Evolutionary conservation across 1,140 invertebrate species (phyloP), one percentile per base, ranked within the genome.

Genomic region (Drosophila lacteicornis): DNA sequence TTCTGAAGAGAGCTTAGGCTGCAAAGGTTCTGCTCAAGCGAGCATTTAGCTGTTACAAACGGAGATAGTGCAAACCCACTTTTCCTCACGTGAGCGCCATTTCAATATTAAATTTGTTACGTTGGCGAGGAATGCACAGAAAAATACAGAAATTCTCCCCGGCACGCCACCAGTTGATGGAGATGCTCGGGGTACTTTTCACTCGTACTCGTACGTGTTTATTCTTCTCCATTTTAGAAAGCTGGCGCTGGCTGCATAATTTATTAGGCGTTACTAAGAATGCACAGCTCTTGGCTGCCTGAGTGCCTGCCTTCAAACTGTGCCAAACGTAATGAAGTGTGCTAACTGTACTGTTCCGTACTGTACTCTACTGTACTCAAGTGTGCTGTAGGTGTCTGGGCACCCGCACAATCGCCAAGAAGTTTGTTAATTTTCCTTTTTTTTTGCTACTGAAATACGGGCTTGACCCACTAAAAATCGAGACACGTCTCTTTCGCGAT

Each of bases 221-320:
- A 25, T 22, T 61, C 47, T 56, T 67, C 33, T 58, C 38, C 40
- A 53, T 70, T 80, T 88, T 88, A 90, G 85, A 88, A 88, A 88
- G 85, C 81, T 81, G 61, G 70, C 76, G 53, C 65, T 62, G 62
- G 60, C 68, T 79, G 79, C 85, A 88, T 90, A 88, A 85, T 90
- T 88, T 90, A 88, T 88, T 88, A 83, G 81, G 85, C 81, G 81
- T 80, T 84, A 81, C 77, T 53, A 63, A 79, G 75, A 79, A 79
- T 78, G 75, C 75, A 78, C 19, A 56, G 65, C 11, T 45, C 66
- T 53, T 50, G 51, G 42, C 38, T 15, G n/a, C 19, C 69, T 22
- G 17, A 46, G 43, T 55, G 38, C 68, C 59, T 50, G 17, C 46
- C 46, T 51, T 36, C 74, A 33, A 73, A 73, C 45, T 60, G 69